Evolutionary conservation across 2,888 invertebrate species (phyloP).

Genomic region (Ganaspis brasiliensis): DNA sequence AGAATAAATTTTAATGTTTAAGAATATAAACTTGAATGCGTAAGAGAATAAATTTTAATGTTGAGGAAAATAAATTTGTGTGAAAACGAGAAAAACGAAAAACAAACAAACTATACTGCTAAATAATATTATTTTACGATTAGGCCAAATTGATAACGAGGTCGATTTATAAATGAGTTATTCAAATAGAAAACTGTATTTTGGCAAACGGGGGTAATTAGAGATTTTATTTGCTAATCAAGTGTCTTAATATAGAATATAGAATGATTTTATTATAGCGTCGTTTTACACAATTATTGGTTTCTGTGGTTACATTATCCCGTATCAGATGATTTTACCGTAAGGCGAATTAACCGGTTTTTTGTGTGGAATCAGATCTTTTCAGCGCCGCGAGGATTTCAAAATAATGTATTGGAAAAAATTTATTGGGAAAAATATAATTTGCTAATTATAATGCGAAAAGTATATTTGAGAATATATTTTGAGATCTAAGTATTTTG

Average conservation of each 20-base stretch:
- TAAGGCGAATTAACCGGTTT: constrained; percentile 27
- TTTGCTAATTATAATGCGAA: too few relatives aligned
- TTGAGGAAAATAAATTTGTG: not conserved
- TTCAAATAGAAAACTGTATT: too few relatives aligned
- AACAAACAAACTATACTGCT: too few relatives aligned
- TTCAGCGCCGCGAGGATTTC: constrained; percentile 28
- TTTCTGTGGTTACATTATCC: constrained; percentile 34
- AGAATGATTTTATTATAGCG: constrained; percentile 18
- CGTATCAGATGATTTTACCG: constrained; percentile 38
- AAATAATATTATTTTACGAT: not conserved
- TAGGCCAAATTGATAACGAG: too few relatives aligned
- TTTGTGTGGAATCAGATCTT: constrained; percentile 37
- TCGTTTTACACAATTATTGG: constrained; percentile 7
- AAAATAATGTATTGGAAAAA: not conserved
- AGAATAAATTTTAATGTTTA: constrained; percentile 22
- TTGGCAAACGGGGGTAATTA: too few relatives aligned
- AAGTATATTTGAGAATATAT: too few relatives aligned
- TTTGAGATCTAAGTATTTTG: too few relatives aligned
- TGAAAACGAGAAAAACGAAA: too few relatives aligned
- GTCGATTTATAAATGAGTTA: too few relatives aligned
- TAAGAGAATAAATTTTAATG: not conserved
- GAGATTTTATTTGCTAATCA: too few relatives aligned
- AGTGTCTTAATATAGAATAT: not conserved
- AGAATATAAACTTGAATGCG: not conserved
- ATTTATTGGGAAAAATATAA: too few relatives aligned